Conservation (phyloP, 1,140 invertebrate genomes). For the Heliothis subflexa region DNA sequence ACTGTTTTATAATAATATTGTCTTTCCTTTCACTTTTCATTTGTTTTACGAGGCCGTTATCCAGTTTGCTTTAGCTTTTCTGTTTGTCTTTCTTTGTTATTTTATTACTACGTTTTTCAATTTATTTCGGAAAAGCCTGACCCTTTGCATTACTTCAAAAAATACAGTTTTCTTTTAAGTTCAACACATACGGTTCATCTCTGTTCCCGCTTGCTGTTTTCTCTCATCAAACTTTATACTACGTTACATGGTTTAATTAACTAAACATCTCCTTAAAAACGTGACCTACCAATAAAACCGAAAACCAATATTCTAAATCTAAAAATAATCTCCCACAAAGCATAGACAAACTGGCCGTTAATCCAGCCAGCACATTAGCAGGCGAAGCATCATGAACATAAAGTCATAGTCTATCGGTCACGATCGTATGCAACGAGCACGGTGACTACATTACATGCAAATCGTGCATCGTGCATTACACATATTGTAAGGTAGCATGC, state of each 20-base stretch:
- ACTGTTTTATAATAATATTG: constrained; percentile 20
- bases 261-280: not conserved
- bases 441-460: constrained; percentile 8
- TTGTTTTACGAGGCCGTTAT: not conserved
- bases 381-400: not conserved
- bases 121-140: too few relatives aligned
- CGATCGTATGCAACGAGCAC: constrained; percentile 30
- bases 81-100: not conserved
- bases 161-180: too few relatives aligned
- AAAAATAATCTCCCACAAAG: not conserved
- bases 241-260: too few relatives aligned
- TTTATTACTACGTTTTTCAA: too few relatives aligned
- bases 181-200: too few relatives aligned
- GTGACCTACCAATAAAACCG: not conserved
- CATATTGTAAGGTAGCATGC: not conserved
- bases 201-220: too few relatives aligned
- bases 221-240: too few relatives aligned
- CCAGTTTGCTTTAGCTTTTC: not conserved
- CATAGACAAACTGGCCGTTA: not conserved
- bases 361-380: not conserved
- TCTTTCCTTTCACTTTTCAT: constrained; percentile 34
- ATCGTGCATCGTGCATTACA: constrained; percentile 37
- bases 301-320: not conserved
- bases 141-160: too few relatives aligned
- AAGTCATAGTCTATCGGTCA: constrained; percentile 25